Evolutionary conservation across 2,113 vertebrate genomes (phyloP), one percentile per base, ranked within the genome.

Genomic region (Cyprinus carpio): DNA sequence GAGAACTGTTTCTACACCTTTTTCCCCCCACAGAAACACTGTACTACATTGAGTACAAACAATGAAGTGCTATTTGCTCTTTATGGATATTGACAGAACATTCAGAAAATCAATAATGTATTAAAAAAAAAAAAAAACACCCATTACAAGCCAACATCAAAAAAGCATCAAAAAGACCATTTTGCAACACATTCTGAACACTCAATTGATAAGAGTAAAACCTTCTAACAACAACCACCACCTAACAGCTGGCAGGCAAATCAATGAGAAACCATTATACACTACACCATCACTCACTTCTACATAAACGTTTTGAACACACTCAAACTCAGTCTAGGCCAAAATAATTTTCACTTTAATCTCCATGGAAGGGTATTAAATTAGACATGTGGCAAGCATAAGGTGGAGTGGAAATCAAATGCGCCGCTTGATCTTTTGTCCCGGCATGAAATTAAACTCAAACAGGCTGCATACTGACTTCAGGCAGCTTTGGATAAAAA

Each of bases 41-140:
- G 65, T 29, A 37, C 15, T 20, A 37, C 71, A 27, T 20, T 1
- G 25, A 77, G 72, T 43, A 25, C 34, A 56, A 29, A 49, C 81
- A 77, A 82, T 86, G 8, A 71, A 62, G 71, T 83, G 10, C 11
- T n/a, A 18, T 58, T 82, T 58, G 31, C 75, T 86, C 62, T 29
- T 25, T 25, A 83, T 37, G 37, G 78, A 20, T 37, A 84, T 40
- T 40, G 58, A 64, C 69, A 13, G 16, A 34, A 12, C 15, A 23
- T 64, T 64, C 56, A 18, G 37, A 43, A 80, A 18, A 62, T 80
- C 77, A 43, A 43, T 64, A 80, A 43, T 37, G 34, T 16, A 37
- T 37, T 20, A 0, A 51, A 4, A 15, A 40, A 31, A n/a, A 37
- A 46, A 31, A 71, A 40, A 16, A 75, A 43, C 6, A 18, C 49